Conservation (phyloP, 2,797 vertebrate genomes). For the Neosilurus hyrtlii region DNA sequence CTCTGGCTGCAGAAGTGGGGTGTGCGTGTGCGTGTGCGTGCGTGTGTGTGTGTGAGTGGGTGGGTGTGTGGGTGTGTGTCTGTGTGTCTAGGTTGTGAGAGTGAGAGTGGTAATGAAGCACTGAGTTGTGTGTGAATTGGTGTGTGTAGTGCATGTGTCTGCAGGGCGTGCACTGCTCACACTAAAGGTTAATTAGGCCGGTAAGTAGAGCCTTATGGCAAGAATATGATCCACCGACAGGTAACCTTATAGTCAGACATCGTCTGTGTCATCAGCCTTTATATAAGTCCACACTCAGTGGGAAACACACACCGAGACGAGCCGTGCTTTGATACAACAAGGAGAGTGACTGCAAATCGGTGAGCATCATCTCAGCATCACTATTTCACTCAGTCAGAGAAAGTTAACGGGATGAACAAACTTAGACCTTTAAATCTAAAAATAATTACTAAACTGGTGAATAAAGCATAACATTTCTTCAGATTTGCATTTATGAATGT, state of each 20-base stretch:
- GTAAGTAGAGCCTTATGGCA: conserved; percentile 73
- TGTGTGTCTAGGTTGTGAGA: conserved; percentile 13
- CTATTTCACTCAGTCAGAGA: neutral
- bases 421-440: neutral
- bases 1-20: neutral
- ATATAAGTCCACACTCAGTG: conserved; percentile 80
- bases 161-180: conserved; percentile 60
- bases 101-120: conserved; percentile 26
- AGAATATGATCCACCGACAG: conserved; percentile 83
- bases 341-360: conserved; percentile 59
- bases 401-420: neutral
- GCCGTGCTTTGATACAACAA: conserved; percentile 61
- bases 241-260: conserved; percentile 84
- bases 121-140: conserved; percentile 20
- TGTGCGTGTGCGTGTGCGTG: neutral
- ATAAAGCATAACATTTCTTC: neutral
- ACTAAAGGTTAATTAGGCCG: conserved; percentile 80
- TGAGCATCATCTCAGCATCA: conserved; percentile 62
- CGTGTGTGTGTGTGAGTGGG: neutral
- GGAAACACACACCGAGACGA: conserved; percentile 62
- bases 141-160: conserved; percentile 26
- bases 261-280: conserved; percentile 75
- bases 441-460: neutral
- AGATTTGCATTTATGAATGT: neutral
- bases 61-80: neutral